Percentiles rank a stretch among this genome's conserved stretches.
These are phyloP conservation scores for Drosophila siamana DNA, from an alignment of 2,888 invertebrate species.

Conservation along the genomic window DNA sequence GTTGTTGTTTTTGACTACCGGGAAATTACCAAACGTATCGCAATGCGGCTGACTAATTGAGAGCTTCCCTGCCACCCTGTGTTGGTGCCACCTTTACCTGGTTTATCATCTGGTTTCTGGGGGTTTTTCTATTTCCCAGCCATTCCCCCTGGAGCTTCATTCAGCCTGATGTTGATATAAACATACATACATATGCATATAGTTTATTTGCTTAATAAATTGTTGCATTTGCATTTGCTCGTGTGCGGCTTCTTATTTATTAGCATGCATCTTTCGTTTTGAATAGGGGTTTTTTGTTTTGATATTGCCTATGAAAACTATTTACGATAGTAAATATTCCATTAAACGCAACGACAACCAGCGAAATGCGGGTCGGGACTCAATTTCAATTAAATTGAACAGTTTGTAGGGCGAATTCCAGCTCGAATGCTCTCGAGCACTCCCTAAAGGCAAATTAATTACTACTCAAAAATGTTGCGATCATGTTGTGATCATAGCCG, in stretches of 20 bases:
- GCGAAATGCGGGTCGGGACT: slow-evolving; percentile 18
- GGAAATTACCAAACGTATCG: slow-evolving; percentile 55
- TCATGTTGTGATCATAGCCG: too few species aligned
- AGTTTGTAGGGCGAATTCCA: slow-evolving; percentile 5
- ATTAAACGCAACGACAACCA: neutral
- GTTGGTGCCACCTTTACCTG: neutral
- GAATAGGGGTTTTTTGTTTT: slow-evolving; percentile 15
- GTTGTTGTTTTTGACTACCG: slow-evolving; percentile 17
- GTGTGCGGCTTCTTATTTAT: slow-evolving; percentile 9
- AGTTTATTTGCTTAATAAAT: slow-evolving; percentile 36
- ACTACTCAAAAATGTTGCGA: neutral
- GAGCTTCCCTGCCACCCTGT: neutral
- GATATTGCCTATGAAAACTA: slow-evolving; percentile 14
- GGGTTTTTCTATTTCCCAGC: slow-evolving; percentile 16
- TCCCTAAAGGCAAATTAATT: neutral
- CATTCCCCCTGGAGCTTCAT: too few species aligned
- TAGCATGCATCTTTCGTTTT: slow-evolving; percentile 5
- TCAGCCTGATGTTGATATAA: too few species aligned
- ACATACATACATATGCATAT: too few species aligned
- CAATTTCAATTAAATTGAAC: slow-evolving; percentile 11
- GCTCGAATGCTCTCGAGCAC: neutral
- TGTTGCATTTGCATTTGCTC: slow-evolving; percentile 35
- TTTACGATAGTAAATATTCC: neutral
- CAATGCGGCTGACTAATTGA: slow-evolving; percentile 52
- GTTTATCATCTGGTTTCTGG: too few species aligned